Base-by-base conservation (phyloP, 2,797 vertebrate genomes). In the Apogon talboti region DNA sequence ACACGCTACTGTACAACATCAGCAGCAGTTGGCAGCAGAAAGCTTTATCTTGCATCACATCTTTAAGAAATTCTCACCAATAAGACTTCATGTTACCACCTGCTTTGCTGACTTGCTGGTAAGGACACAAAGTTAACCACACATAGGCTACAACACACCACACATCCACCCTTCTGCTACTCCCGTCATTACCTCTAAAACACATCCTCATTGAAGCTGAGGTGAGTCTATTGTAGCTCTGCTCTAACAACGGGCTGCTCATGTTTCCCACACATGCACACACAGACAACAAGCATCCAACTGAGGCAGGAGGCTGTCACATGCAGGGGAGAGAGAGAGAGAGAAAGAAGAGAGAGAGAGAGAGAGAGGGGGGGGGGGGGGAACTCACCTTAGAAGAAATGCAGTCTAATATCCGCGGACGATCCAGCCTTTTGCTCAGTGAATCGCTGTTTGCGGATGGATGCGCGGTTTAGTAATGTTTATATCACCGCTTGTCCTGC, bases 361-460 rank as follows among this genome's bases (percentile, higher is more conserved):
- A 28, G 24, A 5, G 4, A 5, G 24, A 28, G 24, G 24, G 6
- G 24, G 6, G 24, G 6, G 24, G 24, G 24, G 24, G 19, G 62
- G 66, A 54, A 44, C 91, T 92, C 91, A 94, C 93, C 93, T 93
- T 92, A 56, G 78, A 82, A 82, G 73, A 52, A 85, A 89, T 83
- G 81, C 65, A 62, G 74, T 65, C 42, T 41, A 38, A 41, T 79
- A 61, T 88, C 86, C 81, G 67, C 78, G 75, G 75, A 79, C 56
- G 64, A 24, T 84, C 74, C 82, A 73, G 78, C 45, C 67, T 35
- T 73, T 15, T 9, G 43, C 62, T 24, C 54, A 64, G 57, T 40
- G 56, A 51, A 60, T 38, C 51, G 82, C 47, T 74, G 79, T 57
- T 68, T 82, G 81, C 79, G 40, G 68, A 79, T 14, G 64, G 83